Percentiles rank a stretch among this genome's conserved stretches.
Conservation (phyloP, 2,113 vertebrate genomes). For the Callopanchax toddi region DNA sequence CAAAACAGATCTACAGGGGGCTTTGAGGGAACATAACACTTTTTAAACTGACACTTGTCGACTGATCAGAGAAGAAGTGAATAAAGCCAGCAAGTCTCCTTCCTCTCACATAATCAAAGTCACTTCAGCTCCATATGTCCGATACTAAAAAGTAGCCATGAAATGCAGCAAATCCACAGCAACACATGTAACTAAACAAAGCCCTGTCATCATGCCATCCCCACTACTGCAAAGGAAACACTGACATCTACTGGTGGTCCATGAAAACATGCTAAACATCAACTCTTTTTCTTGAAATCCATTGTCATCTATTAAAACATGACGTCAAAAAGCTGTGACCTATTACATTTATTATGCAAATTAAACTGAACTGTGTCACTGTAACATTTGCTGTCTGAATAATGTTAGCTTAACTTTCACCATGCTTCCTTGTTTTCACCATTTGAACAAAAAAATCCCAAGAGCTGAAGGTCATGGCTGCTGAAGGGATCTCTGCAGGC, state of each 20-base stretch:
- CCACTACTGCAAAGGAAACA: slow-evolving; percentile 52
- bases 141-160: neutral
- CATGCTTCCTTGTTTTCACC: slow-evolving; percentile 15
- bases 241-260: slow-evolving; percentile 73
- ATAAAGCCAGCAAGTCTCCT: neutral
- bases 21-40: slow-evolving; percentile 14
- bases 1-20: slow-evolving; percentile 43
- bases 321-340: slow-evolving; percentile 28
- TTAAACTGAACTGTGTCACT: slow-evolving; percentile 27
- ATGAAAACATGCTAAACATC: neutral
- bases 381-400: slow-evolving; percentile 41
- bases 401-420: slow-evolving; percentile 9
- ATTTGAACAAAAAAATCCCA: slow-evolving; percentile 16
- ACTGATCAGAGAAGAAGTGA: slow-evolving; percentile 11
- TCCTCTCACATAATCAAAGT: slow-evolving; percentile 4
- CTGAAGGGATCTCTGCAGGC: neutral
- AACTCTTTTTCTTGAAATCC: slow-evolving; percentile 1
- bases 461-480: slow-evolving; percentile 12
- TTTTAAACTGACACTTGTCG: slow-evolving; percentile 33
- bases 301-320: slow-evolving; percentile 21
- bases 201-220: neutral
- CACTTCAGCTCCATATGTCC: neutral
- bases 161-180: slow-evolving; percentile 10
- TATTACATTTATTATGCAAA: slow-evolving; percentile 47
- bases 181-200: slow-evolving; percentile 18